Percentiles rank a stretch among this genome's conserved stretches.
phyloP scores from a whole-genome alignment of 1,140 invertebrate genomes.

The Drosophila athabasca region DNA sequence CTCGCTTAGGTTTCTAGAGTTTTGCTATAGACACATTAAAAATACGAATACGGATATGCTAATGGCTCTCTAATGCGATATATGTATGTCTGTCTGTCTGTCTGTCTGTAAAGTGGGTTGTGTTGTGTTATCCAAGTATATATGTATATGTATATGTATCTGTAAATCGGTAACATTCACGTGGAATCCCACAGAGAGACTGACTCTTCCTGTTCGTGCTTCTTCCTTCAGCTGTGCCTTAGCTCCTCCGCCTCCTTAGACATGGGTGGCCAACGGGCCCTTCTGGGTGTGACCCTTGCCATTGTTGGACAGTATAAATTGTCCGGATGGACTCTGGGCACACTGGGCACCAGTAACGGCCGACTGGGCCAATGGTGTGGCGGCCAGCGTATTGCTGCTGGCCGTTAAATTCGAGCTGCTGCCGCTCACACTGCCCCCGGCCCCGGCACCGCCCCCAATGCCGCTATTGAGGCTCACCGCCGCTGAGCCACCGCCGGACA shows the following conservation, averaged over 20 bases:
- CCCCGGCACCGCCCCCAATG: background rate
- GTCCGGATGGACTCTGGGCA: constrained; percentile 82
- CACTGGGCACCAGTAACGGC: constrained; percentile 21
- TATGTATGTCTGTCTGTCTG: background rate
- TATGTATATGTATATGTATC: background rate
- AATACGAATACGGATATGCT: constrained; percentile 35
- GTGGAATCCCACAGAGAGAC: too few relatives aligned
- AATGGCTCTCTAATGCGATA: constrained; percentile 34
- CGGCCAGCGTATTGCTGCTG: constrained; percentile 80
- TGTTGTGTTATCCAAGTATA: too few relatives aligned
- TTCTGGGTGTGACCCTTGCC: constrained; percentile 78
- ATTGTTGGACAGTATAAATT: constrained; percentile 82
- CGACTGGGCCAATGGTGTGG: constrained; percentile 66
- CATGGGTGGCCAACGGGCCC: constrained; percentile 81
- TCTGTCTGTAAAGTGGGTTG: background rate
- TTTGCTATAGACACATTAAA: constrained; percentile 20
- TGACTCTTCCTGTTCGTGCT: background rate
- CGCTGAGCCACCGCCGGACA: constrained; percentile 12
- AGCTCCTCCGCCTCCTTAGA: constrained; percentile 56
- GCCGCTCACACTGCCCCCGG: constrained; percentile 70
- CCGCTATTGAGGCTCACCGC: constrained; percentile 11
- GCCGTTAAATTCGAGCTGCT: constrained; percentile 81
- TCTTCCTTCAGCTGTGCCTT: background rate
- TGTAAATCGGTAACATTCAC: background rate
- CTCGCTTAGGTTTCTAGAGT: constrained; percentile 10